These are phyloP conservation scores for Rhinophrynus dorsalis DNA, from an alignment of 2,797 vertebrate species.

Conservation along the genomic window DNA sequence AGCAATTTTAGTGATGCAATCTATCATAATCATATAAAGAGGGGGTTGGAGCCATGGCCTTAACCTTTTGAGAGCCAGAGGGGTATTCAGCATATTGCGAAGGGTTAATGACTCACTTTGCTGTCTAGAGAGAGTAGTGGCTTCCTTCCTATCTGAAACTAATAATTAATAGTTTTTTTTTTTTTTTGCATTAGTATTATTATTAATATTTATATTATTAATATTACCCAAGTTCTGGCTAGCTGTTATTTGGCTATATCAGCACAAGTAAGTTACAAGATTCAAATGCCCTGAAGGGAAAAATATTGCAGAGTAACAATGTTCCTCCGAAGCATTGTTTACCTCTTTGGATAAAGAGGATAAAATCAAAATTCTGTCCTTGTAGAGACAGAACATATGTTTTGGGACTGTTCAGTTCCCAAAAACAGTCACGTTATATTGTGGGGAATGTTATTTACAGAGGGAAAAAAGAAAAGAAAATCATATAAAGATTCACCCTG, in stretches of 20 bases:
- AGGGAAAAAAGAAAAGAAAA: slow-evolving; percentile 16
- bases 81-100: too few relatives aligned
- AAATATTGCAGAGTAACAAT: too few relatives aligned
- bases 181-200: too few relatives aligned
- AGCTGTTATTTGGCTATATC: neutral
- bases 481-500: slow-evolving; percentile 4
- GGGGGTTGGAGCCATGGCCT: too few relatives aligned
- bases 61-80: too few relatives aligned
- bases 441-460: slow-evolving; percentile 13
- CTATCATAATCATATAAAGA: too few relatives aligned
- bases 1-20: too few relatives aligned
- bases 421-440: slow-evolving; percentile 3
- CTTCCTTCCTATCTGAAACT: too few relatives aligned
- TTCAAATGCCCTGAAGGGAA: neutral
- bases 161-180: too few relatives aligned
- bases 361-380: neutral
- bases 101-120: too few relatives aligned
- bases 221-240: neutral
- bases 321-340: neutral
- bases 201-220: too few relatives aligned
- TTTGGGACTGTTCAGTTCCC: neutral
- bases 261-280: neutral
- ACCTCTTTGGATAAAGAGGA: neutral
- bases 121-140: too few relatives aligned
- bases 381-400: neutral